Evolutionary conservation across 2,888 invertebrate species (phyloP).

Genomic region (Anodontia alba): DNA sequence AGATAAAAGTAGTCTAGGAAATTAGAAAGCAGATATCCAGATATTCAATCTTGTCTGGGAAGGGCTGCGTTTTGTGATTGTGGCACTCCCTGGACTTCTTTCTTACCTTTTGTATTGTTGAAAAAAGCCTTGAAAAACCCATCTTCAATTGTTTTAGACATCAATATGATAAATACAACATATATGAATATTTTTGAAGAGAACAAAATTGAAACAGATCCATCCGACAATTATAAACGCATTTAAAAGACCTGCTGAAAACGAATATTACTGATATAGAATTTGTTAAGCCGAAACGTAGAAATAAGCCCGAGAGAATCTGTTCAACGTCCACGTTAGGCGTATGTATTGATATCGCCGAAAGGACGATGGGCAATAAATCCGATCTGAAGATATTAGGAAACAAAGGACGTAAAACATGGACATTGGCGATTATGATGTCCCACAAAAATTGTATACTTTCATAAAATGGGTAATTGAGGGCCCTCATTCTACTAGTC

Average conservation of each 20-base stretch:
- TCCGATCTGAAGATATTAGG: background rate
- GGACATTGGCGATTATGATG: slow-evolving; percentile 8
- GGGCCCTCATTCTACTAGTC: background rate
- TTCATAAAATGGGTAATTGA: slow-evolving; percentile 11
- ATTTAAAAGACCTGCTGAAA: background rate
- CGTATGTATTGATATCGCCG: slow-evolving; percentile 9
- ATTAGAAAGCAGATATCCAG: slow-evolving; percentile 4
- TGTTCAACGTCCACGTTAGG: background rate
- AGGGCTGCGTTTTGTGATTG: too few species aligned
- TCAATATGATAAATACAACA: slow-evolving; percentile 8
- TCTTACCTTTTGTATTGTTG: too few species aligned
- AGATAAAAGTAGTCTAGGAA: background rate
- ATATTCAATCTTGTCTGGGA: background rate
- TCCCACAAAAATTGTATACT: background rate
- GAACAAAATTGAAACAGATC: background rate
- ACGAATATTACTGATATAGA: background rate
- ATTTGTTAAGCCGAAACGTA: background rate
- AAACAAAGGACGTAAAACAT: background rate
- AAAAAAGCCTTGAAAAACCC: background rate
- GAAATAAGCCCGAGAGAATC: background rate
- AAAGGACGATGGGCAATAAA: background rate
- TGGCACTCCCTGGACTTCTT: too few species aligned
- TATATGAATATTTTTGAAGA: slow-evolving; percentile 10
- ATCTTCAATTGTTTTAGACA: slow-evolving; percentile 12
- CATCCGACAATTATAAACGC: background rate